A percentile compares a stretch with the other conserved stretches of the same genome.
phyloP scores from a whole-genome alignment of 2,888 invertebrate species.

The Drosophila conformis region DNA sequence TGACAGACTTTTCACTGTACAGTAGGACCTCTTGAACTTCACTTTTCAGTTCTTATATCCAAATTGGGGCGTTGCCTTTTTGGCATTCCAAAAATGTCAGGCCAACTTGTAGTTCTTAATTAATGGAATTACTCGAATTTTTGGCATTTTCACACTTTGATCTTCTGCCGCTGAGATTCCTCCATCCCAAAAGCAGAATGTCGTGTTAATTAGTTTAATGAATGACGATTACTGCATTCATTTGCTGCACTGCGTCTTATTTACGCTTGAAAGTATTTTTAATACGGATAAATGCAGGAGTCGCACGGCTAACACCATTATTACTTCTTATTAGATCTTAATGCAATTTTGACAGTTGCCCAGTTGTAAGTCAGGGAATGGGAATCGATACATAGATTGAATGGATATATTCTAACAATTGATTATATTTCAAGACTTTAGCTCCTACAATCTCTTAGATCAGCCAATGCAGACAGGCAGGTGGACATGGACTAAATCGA shows the following conservation, averaged over 20 bases:
- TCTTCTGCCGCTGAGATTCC: constrained; percentile 9
- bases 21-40: constrained; percentile 13
- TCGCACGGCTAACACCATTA: not conserved
- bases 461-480: too few relatives aligned
- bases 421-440: too few relatives aligned
- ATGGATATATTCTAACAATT: too few relatives aligned
- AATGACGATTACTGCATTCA: not conserved
- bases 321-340: not conserved
- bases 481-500: not conserved
- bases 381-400: too few relatives aligned
- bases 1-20: constrained; percentile 27
- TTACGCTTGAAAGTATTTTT: not conserved
- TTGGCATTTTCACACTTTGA: constrained; percentile 46
- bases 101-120: constrained; percentile 44
- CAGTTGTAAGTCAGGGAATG: too few relatives aligned
- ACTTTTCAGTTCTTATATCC: constrained; percentile 16
- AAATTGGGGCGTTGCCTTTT: constrained; percentile 7
- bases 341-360: not conserved
- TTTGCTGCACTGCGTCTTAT: not conserved
- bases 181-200: not conserved
- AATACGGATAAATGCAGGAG: not conserved
- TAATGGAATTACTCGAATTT: constrained; percentile 30
- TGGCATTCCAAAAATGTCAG: constrained; percentile 26
- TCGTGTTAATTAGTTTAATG: constrained; percentile 5
- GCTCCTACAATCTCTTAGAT: too few relatives aligned